These are phyloP conservation scores for Piprites chloris DNA, from an alignment of 2,113 vertebrate genomes.

Conservation along the genomic window DNA sequence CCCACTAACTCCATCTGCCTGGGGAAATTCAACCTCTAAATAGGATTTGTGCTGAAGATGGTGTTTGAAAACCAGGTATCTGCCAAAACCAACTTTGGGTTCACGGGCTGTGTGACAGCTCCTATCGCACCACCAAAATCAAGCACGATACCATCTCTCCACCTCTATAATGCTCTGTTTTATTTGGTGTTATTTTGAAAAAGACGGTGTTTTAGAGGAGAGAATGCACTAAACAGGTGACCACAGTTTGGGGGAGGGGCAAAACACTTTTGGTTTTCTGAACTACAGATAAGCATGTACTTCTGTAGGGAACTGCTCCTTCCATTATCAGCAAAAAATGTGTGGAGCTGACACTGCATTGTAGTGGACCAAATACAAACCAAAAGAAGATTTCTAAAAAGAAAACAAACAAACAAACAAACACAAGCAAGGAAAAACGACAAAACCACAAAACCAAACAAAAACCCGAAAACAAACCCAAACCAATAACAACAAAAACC, in stretches of 20 bases:
- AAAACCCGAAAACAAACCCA: too few species aligned
- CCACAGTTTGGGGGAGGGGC: background rate
- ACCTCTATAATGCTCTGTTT: background rate
- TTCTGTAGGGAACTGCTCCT: background rate
- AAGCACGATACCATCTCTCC: background rate
- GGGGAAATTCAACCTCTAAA: background rate
- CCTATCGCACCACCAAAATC: background rate
- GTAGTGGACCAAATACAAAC: background rate
- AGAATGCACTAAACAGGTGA: background rate
- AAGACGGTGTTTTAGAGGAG: background rate
- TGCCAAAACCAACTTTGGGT: background rate
- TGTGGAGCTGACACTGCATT: background rate
- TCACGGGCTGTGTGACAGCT: background rate
- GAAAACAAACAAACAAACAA: background rate
- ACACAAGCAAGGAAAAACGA: background rate
- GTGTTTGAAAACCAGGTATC: background rate
- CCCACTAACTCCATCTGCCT: background rate
- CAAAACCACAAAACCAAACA: too few species aligned
- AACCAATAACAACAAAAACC: background rate
- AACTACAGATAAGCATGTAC: background rate
- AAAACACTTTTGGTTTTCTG: background rate
- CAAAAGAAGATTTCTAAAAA: background rate
- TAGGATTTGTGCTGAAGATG: background rate
- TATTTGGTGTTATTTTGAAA: background rate
- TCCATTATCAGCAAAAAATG: background rate